These are phyloP conservation scores for Trisateles emortualis DNA, from an alignment of 2,888 invertebrate species.

Conservation along the genomic window DNA sequence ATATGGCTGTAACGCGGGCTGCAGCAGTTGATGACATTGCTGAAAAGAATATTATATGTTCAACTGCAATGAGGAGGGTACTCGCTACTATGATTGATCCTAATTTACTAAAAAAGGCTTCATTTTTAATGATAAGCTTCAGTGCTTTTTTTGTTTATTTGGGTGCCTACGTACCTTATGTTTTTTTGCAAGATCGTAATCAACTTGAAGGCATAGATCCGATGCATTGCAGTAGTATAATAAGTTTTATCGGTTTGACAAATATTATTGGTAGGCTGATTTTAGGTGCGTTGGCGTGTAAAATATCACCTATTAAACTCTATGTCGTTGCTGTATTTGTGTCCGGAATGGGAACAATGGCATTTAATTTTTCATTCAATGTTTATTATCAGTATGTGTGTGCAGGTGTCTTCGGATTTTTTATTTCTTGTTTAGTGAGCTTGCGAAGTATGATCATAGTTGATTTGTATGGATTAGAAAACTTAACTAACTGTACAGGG, in stretches of 20 bases:
- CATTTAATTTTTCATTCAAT: slow-evolving; percentile 62
- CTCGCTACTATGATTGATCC: slow-evolving; percentile 77
- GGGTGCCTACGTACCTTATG: slow-evolving; percentile 72
- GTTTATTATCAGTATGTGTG: slow-evolving; percentile 68
- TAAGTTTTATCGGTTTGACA: slow-evolving; percentile 67
- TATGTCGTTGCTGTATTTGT: slow-evolving; percentile 46
- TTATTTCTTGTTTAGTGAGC: slow-evolving; percentile 58
- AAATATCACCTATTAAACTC: slow-evolving; percentile 60
- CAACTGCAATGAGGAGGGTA: slow-evolving; percentile 70
- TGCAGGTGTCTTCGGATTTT: slow-evolving; percentile 67
- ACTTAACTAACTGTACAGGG: slow-evolving; percentile 76
- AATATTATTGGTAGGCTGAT: slow-evolving; percentile 66
- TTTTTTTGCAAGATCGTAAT: slow-evolving; percentile 68
- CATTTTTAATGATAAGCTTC: slow-evolving; percentile 61
- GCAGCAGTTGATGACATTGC: slow-evolving; percentile 67
- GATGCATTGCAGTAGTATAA: slow-evolving; percentile 56
- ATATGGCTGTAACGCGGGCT: slow-evolving; percentile 73
- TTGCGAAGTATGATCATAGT: slow-evolving; percentile 69
- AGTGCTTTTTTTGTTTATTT: slow-evolving; percentile 64
- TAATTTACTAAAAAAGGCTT: slow-evolving; percentile 60
- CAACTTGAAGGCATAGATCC: slow-evolving; percentile 58
- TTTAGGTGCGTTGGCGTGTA: slow-evolving; percentile 63
- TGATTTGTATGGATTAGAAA: slow-evolving; percentile 70
- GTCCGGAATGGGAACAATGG: slow-evolving; percentile 61
- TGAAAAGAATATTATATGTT: slow-evolving; percentile 68